Evolutionary conservation across 2,797 vertebrate genomes (phyloP).

Genomic region (Ispidina lecontei): DNA sequence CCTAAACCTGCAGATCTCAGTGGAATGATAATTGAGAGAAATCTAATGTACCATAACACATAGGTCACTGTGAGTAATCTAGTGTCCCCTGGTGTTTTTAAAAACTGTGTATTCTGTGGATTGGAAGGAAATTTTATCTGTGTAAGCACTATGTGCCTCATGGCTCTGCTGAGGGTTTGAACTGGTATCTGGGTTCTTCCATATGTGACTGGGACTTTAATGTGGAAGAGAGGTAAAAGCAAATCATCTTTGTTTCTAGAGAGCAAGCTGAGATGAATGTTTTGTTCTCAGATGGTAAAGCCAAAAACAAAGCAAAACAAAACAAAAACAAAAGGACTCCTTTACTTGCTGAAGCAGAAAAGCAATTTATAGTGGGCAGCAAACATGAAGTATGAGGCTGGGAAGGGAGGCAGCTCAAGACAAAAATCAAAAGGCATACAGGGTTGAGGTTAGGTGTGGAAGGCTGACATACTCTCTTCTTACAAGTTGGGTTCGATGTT

Average conservation of each 20-base stretch:
- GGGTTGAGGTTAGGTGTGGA: neutral
- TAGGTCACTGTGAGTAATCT: constrained; percentile 19
- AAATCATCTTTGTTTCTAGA: neutral
- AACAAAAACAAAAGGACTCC: neutral
- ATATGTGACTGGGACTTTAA: neutral
- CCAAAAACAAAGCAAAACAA: too few relatives aligned
- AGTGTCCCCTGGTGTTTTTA: neutral
- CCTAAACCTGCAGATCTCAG: neutral
- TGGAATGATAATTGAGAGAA: constrained; percentile 23
- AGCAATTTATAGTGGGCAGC: neutral
- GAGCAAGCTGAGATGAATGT: neutral
- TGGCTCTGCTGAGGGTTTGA: neutral
- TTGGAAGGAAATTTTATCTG: neutral
- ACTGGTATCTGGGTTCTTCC: accelerated
- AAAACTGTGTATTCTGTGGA: neutral
- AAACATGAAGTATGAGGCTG: neutral
- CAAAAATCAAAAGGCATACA: too few relatives aligned
- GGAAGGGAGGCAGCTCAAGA: neutral
- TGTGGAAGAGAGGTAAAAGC: neutral
- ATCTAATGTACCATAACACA: constrained; percentile 19
- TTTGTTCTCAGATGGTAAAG: neutral
- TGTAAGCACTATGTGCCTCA: neutral
- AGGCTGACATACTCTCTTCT: neutral
- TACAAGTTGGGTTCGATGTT: neutral
- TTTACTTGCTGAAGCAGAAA: neutral